phyloP scores from a whole-genome alignment of 2,113 vertebrate genomes.

The Lepisosteus oculatus region DNA sequence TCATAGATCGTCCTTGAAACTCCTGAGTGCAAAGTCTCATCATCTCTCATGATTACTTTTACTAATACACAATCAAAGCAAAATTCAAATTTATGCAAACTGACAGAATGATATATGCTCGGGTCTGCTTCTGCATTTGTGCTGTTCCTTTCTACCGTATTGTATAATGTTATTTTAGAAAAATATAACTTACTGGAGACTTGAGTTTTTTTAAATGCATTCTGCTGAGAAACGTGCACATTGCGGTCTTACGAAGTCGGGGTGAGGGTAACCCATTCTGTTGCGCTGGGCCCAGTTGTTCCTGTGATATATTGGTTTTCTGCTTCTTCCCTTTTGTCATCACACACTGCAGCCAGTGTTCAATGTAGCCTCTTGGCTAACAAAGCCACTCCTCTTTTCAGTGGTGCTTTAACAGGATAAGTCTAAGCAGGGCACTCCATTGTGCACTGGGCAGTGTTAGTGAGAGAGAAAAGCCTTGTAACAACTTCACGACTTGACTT shows the following conservation, averaged over 20 bases:
- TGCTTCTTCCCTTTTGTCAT: slow-evolving; percentile 35
- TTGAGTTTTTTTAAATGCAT: too few relatives aligned
- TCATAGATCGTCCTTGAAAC: too few relatives aligned
- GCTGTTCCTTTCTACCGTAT: too few relatives aligned
- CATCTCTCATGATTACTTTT: too few relatives aligned
- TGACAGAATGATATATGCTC: too few relatives aligned
- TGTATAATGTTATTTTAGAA: too few relatives aligned
- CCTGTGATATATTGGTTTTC: slow-evolving; percentile 44
- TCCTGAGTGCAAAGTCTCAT: too few relatives aligned
- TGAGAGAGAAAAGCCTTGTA: slow-evolving; percentile 25
- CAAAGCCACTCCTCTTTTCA: slow-evolving; percentile 57
- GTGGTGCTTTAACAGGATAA: slow-evolving; percentile 36
- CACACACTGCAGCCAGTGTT: slow-evolving; percentile 55
- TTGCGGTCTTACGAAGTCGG: not conserved
- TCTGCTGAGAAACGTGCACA: too few relatives aligned
- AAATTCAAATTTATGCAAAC: too few relatives aligned
- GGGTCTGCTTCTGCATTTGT: too few relatives aligned
- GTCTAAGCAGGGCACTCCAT: slow-evolving; percentile 41
- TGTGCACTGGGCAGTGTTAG: slow-evolving; percentile 53
- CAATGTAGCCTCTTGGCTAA: slow-evolving; percentile 42
- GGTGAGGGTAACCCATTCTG: slow-evolving; percentile 3
- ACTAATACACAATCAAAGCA: too few relatives aligned
- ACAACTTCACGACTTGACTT: slow-evolving; percentile 51
- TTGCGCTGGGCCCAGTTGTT: slow-evolving; percentile 3
- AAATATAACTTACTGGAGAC: too few relatives aligned